Evolutionary conservation across 2,113 vertebrate species (phyloP).

Genomic region (Oxyruncus cristatus): DNA sequence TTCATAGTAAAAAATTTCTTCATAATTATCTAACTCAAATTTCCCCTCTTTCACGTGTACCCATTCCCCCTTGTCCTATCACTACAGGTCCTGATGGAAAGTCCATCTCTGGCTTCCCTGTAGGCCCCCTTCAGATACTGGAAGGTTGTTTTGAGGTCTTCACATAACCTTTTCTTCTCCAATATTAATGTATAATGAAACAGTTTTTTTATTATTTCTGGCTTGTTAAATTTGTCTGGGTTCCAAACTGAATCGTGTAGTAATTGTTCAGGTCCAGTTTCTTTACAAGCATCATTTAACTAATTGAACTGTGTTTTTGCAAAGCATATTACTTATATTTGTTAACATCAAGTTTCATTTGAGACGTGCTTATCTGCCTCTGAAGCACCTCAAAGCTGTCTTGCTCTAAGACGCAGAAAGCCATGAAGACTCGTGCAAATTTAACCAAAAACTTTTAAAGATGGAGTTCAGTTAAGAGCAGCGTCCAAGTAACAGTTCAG

Average conservation of each 20-base stretch:
- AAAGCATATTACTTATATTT: background rate
- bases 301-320: background rate
- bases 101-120: background rate
- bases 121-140: background rate
- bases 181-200: background rate
- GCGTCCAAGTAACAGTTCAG: background rate
- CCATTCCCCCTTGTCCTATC: background rate
- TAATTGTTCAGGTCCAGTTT: background rate
- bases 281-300: background rate
- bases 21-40: background rate
- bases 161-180: background rate
- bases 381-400: background rate
- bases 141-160: background rate
- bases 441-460: background rate
- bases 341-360: background rate
- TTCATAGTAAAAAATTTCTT: background rate
- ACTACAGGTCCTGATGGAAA: background rate
- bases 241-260: background rate
- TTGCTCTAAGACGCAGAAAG: background rate
- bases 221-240: background rate
- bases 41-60: background rate
- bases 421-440: background rate
- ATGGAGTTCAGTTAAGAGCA: background rate
- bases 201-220: background rate
- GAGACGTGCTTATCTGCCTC: background rate